Percentiles rank a stretch among this genome's conserved stretches.
These are phyloP conservation scores for Ephydatia muelleri DNA, from an alignment of 37 sponge, comb jelly and placozoan species.

Conservation along the genomic window DNA sequence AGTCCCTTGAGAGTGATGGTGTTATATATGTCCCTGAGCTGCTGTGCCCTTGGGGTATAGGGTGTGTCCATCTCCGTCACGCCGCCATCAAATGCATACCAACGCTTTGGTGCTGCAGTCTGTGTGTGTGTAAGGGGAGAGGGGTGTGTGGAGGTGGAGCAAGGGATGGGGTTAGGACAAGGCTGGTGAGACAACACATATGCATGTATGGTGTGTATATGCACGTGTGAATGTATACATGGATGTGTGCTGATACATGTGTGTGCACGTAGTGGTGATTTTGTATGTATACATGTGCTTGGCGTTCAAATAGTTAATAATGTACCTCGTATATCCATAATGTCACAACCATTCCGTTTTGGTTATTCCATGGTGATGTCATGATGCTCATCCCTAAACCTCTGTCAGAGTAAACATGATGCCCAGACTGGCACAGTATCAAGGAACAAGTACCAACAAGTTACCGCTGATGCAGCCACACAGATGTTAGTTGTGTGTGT, in stretches of 20 bases:
- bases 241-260: too few relatives aligned
- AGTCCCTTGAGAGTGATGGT: constrained; percentile 48
- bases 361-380: too few relatives aligned
- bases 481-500: constrained; percentile 83
- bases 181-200: too few relatives aligned
- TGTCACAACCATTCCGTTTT: too few relatives aligned
- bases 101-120: constrained; percentile 81
- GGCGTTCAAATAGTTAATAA: too few relatives aligned
- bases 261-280: too few relatives aligned
- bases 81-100: constrained; percentile 88
- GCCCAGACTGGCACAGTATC: constrained; percentile 84
- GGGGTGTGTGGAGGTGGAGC: too few relatives aligned
- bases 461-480: constrained; percentile 80
- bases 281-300: background rate
- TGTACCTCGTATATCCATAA: too few relatives aligned
- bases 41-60: constrained; percentile 72
- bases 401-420: constrained; percentile 43
- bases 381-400: background rate
- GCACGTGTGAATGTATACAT: too few relatives aligned
- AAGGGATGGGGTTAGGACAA: too few relatives aligned
- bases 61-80: constrained; percentile 87
- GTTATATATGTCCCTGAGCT: constrained; percentile 80
- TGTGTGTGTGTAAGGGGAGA: background rate
- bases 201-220: too few relatives aligned
- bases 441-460: constrained; percentile 77